Conservation (phyloP, 1,140 invertebrate genomes). For the Elysia chlorotica region DNA sequence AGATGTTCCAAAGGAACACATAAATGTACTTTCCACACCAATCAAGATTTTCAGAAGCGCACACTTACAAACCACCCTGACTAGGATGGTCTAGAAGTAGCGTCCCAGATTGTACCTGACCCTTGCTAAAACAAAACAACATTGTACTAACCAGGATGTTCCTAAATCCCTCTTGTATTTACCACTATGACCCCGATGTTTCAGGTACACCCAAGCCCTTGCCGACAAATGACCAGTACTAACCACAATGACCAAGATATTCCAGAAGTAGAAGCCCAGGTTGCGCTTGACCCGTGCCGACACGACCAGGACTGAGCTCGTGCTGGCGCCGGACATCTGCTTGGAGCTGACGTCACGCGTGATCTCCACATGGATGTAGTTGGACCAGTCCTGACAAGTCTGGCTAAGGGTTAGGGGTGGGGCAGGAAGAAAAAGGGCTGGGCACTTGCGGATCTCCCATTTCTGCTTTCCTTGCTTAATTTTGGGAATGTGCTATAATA, state of each 20-base stretch:
- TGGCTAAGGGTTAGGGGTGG: neutral
- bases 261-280: slow-evolving; percentile 52
- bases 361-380: slow-evolving; percentile 42
- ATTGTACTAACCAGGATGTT: too few species aligned
- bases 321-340: slow-evolving; percentile 42
- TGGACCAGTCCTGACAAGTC: slow-evolving; percentile 33
- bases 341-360: slow-evolving; percentile 35
- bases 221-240: slow-evolving; percentile 10
- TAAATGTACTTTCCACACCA: too few species aligned
- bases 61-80: too few species aligned
- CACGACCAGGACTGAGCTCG: slow-evolving; percentile 45
- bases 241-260: slow-evolving; percentile 52
- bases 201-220: neutral
- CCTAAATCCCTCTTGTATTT: too few species aligned
- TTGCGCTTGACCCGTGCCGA: slow-evolving; percentile 43
- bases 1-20: too few species aligned
- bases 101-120: neutral
- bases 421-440: too few species aligned
- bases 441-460: too few species aligned
- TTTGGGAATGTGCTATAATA: too few species aligned
- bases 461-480: too few species aligned
- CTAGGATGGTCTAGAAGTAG: too few species aligned
- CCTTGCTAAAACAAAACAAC: too few species aligned
- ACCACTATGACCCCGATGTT: neutral
- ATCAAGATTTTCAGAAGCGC: too few species aligned